Evolutionary conservation across 1,140 invertebrate species (phyloP), one percentile per base, ranked within the genome.

Genomic region (Halictus rubicundus): DNA sequence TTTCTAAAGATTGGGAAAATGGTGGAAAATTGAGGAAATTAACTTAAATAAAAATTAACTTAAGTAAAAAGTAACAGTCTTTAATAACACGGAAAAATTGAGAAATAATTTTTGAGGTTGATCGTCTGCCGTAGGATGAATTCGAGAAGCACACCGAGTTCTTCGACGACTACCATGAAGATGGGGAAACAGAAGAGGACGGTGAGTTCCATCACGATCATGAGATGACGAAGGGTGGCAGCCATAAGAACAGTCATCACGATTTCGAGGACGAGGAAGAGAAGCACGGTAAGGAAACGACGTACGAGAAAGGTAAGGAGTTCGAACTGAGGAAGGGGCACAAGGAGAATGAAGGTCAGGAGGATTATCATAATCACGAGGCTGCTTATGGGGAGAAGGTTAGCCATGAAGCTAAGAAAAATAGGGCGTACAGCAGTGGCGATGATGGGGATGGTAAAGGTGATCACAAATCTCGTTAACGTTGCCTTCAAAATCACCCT

Each of bases 241-340:
- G 94, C 73, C 80, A 93, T 63, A 94, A 94, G 81, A 86, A 81
- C 32, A 93, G 92, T 5, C 92, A 95, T 42, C 90, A 93, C 21
- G 54, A 57, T 54, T 89, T 95, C 14, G 89, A 92, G 2, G 93
- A 94, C 68, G 87, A 94, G n/a, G 91, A 94, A 9, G 92, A 93
- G 46, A 91, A 93, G 9, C 94, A 95, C 72, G 95, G 95, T 0
- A 94, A 96, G 42, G 93, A 94, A 75, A 93, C 93, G 0, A 91
- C 95, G 68, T 91, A 94, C 83, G 88, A 92, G 57, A 94, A 96
- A 77, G 95, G 95, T 7, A 92, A 94, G 8, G 93, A 95, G 77
- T 90, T 93, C 54, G 87, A 94, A 73, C 92, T 94, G 3, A 89
- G 94, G 54, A 94, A 95, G 90, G 95, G 94, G 27, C 94, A 95